A percentile compares a stretch with the other conserved stretches of the same genome.
These are phyloP conservation scores for Horisme vitalbata DNA, from an alignment of 2,888 invertebrate genomes.

Conservation along the genomic window DNA sequence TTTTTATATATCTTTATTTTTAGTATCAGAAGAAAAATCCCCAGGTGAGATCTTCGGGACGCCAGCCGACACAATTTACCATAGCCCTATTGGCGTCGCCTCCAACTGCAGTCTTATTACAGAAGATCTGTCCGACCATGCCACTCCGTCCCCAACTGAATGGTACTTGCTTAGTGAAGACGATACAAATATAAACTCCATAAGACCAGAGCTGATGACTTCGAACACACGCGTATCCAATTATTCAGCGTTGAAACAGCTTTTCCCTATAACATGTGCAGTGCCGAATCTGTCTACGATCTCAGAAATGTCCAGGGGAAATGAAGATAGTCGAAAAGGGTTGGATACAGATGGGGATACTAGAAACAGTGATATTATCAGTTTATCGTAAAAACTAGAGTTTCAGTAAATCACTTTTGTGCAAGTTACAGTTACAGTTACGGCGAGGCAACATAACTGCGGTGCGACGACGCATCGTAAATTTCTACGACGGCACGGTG, in stretches of 20 bases:
- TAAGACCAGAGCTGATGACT: slow-evolving; percentile 9
- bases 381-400: slow-evolving; percentile 24
- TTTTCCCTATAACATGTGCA: slow-evolving; percentile 65
- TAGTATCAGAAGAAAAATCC: slow-evolving; percentile 29
- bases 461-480: no score
- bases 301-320: slow-evolving; percentile 65
- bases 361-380: slow-evolving; percentile 39
- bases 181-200: slow-evolving; percentile 49
- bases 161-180: slow-evolving; percentile 72
- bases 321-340: slow-evolving; percentile 45
- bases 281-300: slow-evolving; percentile 71
- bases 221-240: slow-evolving; percentile 7
- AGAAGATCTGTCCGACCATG: slow-evolving; percentile 63
- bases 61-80: slow-evolving; percentile 36
- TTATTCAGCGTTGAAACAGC: slow-evolving; percentile 47
- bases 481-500: no score
- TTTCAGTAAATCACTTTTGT: no score
- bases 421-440: no score
- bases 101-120: slow-evolving; percentile 59
- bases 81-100: slow-evolving; percentile 32
- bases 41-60: slow-evolving; percentile 25
- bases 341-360: slow-evolving; percentile 38
- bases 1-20: no score
- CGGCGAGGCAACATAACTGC: no score
- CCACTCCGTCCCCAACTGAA: slow-evolving; percentile 35